Evolutionary conservation across 2,888 invertebrate genomes (phyloP).

Genomic region (Cryptus viduatorius): DNA sequence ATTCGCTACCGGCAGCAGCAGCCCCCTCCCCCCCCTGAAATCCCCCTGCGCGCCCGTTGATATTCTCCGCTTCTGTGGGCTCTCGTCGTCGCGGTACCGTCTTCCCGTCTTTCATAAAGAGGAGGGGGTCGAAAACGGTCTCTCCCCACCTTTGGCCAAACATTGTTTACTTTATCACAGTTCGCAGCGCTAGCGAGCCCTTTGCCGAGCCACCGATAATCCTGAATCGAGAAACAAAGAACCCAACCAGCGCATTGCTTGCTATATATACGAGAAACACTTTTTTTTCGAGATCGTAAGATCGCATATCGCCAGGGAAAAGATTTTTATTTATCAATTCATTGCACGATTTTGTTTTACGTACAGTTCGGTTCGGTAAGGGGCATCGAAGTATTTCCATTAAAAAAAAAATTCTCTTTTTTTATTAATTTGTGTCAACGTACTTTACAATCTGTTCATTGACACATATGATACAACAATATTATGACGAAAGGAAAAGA

Average conservation of each 20-base stretch:
- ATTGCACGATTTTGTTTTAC: too few species aligned
- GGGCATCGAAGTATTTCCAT: too few species aligned
- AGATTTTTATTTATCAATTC: too few species aligned
- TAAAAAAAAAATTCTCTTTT: too few species aligned
- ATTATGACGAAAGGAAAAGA: too few species aligned
- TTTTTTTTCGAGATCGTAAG: not conserved
- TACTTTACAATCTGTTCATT: too few species aligned
- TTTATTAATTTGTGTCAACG: too few species aligned
- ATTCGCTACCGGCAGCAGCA: not conserved
- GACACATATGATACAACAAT: too few species aligned
- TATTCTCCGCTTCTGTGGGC: not conserved
- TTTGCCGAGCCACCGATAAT: not conserved
- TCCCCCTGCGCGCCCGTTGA: not conserved
- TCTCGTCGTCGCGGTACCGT: not conserved
- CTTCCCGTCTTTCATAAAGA: not conserved
- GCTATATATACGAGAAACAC: not conserved
- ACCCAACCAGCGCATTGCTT: not conserved
- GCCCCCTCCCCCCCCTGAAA: not conserved
- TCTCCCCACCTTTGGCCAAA: not conserved
- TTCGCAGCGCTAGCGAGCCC: not conserved
- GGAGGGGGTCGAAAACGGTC: not conserved
- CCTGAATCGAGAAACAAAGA: not conserved
- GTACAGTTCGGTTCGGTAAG: too few species aligned
- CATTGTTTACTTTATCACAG: conserved; percentile 5
- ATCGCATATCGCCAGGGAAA: too few species aligned